Percentiles rank a stretch among this genome's conserved stretches.
Evolutionary conservation across 2,113 vertebrate species (phyloP).

Genomic region (Campylomormyrus tamandua): DNA sequence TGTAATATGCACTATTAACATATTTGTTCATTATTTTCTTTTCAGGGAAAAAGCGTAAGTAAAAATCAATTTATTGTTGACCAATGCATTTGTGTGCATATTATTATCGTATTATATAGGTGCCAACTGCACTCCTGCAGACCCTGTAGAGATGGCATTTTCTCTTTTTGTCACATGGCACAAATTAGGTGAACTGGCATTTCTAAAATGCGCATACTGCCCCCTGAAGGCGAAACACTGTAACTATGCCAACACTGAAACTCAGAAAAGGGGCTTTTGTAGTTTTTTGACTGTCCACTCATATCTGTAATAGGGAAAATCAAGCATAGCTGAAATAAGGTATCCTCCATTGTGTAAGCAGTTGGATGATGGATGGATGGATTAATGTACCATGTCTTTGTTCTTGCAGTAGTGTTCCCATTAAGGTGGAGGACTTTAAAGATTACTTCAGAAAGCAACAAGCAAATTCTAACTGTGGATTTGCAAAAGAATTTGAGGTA

Average conservation of each 20-base stretch:
- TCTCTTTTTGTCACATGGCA: too few relatives aligned
- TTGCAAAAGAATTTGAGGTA: constrained; percentile 91
- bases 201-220: neutral
- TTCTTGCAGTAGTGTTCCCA: constrained; percentile 48
- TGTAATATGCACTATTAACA: neutral
- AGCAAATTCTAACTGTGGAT: constrained; percentile 88
- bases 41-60: constrained; percentile 56
- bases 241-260: neutral
- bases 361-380: neutral
- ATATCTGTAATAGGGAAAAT: neutral
- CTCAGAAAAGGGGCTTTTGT: neutral
- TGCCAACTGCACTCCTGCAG: neutral
- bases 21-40: constrained; percentile 26
- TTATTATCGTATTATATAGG: neutral
- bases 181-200: neutral
- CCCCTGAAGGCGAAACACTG: neutral
- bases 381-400: neutral
- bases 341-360: neutral
- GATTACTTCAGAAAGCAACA: constrained; percentile 81
- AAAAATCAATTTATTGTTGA: neutral
- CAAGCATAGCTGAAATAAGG: neutral
- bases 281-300: neutral
- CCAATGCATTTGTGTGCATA: neutral
- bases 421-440: constrained; percentile 75
- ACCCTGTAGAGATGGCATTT: too few relatives aligned